These are phyloP conservation scores for Lepidocolaptes lacrymiger DNA, from an alignment of 2,797 vertebrate species.

Conservation along the genomic window DNA sequence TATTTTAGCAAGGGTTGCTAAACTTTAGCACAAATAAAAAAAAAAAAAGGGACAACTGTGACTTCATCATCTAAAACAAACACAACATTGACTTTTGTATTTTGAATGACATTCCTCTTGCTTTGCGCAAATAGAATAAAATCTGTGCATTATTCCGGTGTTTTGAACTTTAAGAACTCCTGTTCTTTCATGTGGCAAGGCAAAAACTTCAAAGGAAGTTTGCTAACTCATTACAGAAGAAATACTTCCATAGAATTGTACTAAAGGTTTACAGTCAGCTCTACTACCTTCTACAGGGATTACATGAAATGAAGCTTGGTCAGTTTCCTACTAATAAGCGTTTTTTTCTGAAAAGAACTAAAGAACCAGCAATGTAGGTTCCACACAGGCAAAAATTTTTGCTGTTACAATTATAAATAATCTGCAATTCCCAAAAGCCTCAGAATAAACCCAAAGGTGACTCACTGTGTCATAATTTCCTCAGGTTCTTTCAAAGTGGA, in stretches of 20 bases:
- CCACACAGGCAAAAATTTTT: background rate
- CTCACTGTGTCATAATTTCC: background rate
- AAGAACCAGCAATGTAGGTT: background rate
- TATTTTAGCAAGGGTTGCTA: background rate
- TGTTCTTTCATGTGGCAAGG: background rate
- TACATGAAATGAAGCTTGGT: background rate
- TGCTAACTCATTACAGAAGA: background rate
- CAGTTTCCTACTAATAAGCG: background rate
- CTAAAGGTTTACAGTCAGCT: background rate
- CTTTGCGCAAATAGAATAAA: background rate
- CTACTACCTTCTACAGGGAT: background rate
- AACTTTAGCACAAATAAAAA: background rate
- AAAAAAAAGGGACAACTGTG: background rate
- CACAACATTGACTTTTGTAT: background rate
- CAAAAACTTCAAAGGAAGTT: background rate
- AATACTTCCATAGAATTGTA: background rate
- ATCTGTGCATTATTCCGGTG: fast-evolving
- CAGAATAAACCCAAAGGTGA: background rate
- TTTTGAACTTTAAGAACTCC: background rate
- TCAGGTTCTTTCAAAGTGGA: background rate
- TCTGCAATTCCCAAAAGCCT: background rate
- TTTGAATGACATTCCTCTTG: background rate
- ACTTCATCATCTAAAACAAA: background rate
- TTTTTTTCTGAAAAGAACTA: background rate
- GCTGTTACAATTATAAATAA: background rate